Evolutionary conservation across 2,113 vertebrate genomes (phyloP).

Genomic region (Heterocephalus glaber): DNA sequence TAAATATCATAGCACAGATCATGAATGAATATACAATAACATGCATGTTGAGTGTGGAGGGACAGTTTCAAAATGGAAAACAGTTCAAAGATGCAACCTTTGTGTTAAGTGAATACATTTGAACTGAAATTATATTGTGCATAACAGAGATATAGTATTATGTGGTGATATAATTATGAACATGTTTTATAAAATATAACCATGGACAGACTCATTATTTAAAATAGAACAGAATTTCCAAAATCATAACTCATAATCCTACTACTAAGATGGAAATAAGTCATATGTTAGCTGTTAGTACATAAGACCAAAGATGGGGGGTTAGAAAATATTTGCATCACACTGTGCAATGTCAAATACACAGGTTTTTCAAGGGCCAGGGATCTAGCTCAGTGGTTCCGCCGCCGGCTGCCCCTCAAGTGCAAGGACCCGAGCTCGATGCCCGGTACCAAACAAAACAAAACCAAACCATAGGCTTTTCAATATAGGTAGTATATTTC

Average conservation of each 20-base stretch:
- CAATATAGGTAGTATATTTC: not conserved
- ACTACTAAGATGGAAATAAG: slow-evolving; percentile 44
- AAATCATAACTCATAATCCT: slow-evolving; percentile 55
- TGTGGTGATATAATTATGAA: slow-evolving; percentile 21
- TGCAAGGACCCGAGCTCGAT: no score
- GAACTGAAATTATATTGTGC: slow-evolving; percentile 32
- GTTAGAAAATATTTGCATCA: not conserved
- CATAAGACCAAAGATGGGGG: not conserved
- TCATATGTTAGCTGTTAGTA: slow-evolving; percentile 20
- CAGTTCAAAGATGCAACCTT: slow-evolving; percentile 44
- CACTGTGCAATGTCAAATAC: slow-evolving; percentile 3
- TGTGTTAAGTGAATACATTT: slow-evolving; percentile 11
- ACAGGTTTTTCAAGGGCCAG: no score
- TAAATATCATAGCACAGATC: slow-evolving; percentile 34
- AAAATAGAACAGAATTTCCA: slow-evolving; percentile 51
- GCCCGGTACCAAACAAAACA: no score
- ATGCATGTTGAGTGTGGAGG: not conserved
- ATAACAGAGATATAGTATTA: not conserved
- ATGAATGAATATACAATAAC: not conserved
- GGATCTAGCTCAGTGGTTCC: no score
- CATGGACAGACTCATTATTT: slow-evolving; percentile 20
- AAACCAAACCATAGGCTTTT: not conserved
- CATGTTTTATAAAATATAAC: slow-evolving; percentile 48
- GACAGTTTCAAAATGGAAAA: slow-evolving; percentile 60
- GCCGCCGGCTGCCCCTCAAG: no score